Conservation (phyloP, 2,797 vertebrate genomes). For the Lindbergichthys nudifrons region DNA sequence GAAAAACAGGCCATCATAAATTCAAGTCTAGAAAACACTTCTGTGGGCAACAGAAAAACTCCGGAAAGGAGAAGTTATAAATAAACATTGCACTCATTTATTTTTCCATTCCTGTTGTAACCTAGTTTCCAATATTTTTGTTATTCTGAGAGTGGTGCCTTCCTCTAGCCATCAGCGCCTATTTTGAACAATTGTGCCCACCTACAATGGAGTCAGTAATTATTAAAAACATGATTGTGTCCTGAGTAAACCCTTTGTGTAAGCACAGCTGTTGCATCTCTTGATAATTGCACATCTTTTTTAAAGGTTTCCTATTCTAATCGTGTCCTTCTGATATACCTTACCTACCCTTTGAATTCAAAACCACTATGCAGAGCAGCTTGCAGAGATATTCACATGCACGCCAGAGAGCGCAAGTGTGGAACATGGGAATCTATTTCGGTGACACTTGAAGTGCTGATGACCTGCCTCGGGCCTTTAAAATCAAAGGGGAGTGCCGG, state of each 20-base stretch:
- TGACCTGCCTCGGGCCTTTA: constrained; percentile 36
- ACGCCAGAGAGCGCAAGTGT: not conserved
- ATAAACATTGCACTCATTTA: not conserved
- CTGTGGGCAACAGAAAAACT: not conserved
- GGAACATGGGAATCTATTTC: constrained; percentile 23
- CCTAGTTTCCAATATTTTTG: not conserved
- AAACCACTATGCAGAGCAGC: constrained; percentile 1
- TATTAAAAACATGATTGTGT: not conserved
- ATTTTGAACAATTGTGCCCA: not conserved
- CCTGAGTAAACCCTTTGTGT: not conserved
- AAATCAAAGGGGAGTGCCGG: constrained; percentile 42
- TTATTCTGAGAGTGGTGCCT: not conserved
- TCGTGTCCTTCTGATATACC: not conserved
- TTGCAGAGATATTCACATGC: constrained; percentile 7
- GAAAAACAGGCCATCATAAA: not conserved
- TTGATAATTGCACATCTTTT: not conserved
- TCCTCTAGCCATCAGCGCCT: not conserved
- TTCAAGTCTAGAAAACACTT: constrained; percentile 12
- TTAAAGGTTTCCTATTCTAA: not conserved
- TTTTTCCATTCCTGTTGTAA: not conserved
- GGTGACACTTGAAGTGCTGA: constrained; percentile 43
- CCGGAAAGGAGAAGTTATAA: not conserved
- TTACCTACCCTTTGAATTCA: not conserved
- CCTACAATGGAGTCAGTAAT: not conserved
- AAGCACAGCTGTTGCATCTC: not conserved